Conservation (phyloP, 2,888 invertebrate genomes). For the Rosalia funebris region DNA sequence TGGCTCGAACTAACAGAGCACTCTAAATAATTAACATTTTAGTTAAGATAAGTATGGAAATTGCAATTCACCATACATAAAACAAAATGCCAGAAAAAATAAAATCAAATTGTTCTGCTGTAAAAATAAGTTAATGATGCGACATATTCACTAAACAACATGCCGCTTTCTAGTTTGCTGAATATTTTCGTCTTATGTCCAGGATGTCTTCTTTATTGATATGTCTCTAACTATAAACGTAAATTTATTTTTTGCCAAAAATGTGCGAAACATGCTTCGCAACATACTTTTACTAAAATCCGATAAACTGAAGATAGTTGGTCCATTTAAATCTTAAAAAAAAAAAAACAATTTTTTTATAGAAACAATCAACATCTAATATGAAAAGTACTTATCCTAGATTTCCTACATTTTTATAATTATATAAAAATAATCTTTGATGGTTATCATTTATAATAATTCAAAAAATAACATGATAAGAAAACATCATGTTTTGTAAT, state of each 20-base stretch:
- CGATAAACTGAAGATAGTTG: conserved; percentile 1
- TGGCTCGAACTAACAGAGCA: too few species aligned
- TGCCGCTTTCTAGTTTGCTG: too few species aligned
- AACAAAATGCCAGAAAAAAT: too few species aligned
- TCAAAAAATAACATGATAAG: not conserved
- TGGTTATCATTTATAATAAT: conserved; percentile 6
- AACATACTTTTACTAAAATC: not conserved
- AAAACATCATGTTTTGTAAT: not conserved
- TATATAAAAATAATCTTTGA: conserved; percentile 18
- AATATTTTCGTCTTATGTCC: not conserved
- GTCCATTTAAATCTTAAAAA: conserved; percentile 7
- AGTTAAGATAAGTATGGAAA: too few species aligned
- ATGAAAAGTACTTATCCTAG: conserved; percentile 7
- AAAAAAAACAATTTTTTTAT: not conserved
- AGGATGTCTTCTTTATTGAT: not conserved
- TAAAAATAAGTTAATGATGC: too few species aligned
- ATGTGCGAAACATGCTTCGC: not conserved
- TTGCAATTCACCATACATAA: too few species aligned
- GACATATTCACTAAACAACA: too few species aligned
- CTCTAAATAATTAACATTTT: too few species aligned
- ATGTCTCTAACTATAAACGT: not conserved
- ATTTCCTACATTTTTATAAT: conserved; percentile 1
- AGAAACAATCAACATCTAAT: not conserved
- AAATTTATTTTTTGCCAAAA: not conserved
- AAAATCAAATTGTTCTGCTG: too few species aligned